These are phyloP conservation scores for Amphiprion ocellaris DNA, from an alignment of 2,113 vertebrate genomes.

Conservation along the genomic window DNA sequence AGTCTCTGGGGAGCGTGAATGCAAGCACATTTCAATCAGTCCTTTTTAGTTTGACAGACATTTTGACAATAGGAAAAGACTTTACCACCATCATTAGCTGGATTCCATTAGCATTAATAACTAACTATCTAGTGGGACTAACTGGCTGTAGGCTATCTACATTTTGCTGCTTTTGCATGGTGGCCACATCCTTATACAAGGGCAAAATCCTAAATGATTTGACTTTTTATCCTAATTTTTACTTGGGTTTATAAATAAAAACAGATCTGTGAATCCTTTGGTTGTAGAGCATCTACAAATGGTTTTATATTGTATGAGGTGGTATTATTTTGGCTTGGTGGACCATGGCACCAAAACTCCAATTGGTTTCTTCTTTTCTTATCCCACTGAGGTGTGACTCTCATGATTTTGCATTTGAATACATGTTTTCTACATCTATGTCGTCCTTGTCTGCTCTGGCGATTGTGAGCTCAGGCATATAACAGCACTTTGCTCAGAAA, in stretches of 20 bases:
- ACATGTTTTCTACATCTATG: not conserved
- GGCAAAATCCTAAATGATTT: not conserved
- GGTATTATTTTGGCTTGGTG: constrained; percentile 21
- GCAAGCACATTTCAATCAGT: constrained; percentile 14
- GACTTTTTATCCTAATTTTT: not conserved
- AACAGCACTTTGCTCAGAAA: not conserved
- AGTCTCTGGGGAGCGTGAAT: constrained; percentile 1
- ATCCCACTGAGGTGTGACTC: not conserved
- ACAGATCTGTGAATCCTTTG: constrained; percentile 24
- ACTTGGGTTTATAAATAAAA: constrained; percentile 11
- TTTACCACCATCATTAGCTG: not conserved
- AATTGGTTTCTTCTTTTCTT: not conserved
- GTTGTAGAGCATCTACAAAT: constrained; percentile 33
- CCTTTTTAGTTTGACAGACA: constrained; percentile 12
- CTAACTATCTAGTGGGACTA: not conserved
- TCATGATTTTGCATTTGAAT: constrained; percentile 4
- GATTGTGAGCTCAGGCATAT: not conserved
- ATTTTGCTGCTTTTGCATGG: too few species aligned
- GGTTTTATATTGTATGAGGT: constrained; percentile 28
- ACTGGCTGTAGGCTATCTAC: too few species aligned
- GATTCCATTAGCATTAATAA: not conserved
- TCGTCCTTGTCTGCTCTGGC: not conserved
- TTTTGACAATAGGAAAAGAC: not conserved
- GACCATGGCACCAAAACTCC: constrained; percentile 19
- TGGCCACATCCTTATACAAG: not conserved